phyloP scores from a whole-genome alignment of 2,113 vertebrate species.

The Climacteris rufus region DNA sequence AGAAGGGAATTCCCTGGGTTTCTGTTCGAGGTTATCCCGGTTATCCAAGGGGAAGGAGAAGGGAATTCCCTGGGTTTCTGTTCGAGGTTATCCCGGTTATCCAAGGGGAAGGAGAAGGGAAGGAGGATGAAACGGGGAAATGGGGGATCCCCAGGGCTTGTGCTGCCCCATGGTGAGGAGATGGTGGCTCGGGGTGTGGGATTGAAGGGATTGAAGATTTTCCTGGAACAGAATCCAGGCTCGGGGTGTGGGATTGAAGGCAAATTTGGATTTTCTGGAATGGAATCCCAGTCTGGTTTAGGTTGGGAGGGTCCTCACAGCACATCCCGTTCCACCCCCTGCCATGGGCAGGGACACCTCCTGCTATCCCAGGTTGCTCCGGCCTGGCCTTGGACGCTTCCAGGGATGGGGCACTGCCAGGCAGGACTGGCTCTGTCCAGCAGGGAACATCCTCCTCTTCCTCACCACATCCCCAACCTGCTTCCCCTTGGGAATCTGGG shows the following conservation, averaged over 20 bases:
- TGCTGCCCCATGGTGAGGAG: fast-evolving
- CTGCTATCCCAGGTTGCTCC: background rate
- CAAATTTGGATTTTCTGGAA: background rate
- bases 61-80: background rate
- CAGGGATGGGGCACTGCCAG: background rate
- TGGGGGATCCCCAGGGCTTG: background rate
- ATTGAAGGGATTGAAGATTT: background rate
- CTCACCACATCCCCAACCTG: fast-evolving
- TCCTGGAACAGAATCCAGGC: background rate
- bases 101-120: background rate
- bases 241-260: fast-evolving
- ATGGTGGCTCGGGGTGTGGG: fast-evolving
- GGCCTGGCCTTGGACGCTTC: background rate
- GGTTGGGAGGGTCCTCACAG: background rate
- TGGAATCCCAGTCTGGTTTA: background rate
- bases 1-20: too few relatives aligned
- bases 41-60: fast-evolving
- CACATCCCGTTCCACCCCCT: fast-evolving
- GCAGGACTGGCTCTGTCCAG: fast-evolving
- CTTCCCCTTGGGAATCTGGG: background rate
- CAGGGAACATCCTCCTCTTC: background rate
- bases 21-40: fast-evolving
- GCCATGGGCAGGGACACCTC: background rate
- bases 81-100: fast-evolving
- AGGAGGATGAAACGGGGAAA: fast-evolving